Evolutionary conservation across 2,797 vertebrate genomes (phyloP), one percentile per base, ranked within the genome.

Genomic region (Mormyrus hasselquistii): DNA sequence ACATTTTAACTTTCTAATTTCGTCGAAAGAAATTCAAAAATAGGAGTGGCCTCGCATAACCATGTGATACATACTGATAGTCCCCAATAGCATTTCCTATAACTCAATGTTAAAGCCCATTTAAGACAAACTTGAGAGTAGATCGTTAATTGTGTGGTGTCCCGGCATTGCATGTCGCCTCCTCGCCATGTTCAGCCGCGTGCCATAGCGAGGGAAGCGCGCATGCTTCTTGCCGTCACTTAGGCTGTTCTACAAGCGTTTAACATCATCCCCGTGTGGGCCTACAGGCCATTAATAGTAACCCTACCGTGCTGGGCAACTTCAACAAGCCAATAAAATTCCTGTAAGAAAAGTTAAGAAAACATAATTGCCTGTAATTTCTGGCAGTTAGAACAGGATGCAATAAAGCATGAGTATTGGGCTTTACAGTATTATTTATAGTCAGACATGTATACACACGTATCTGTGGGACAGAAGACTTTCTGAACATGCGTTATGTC

Each of bases 241-340:
- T 84, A 22, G 57, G n/a, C 57, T 59, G 57, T 52, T 79, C 34
- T n/a, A 79, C 73, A 79, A 79, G 82, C 49, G 25, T 90, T 92
- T 92, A 93, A 93, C 93, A 89, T 92, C 93, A 92, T 94, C 91
- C 90, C 89, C 19, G 92, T 92, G 93, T 93, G 93, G 91, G 90
- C 92, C 91, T 22, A 93, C 87, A 89, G 91, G 90, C 90, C 90
- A 88, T 89, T 59, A 93, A 91, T 34, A 76, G 92, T 92, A 93
- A 93, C 92, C 92, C 92, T 91, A 91, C 91, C 90, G 87, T 90
- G 90, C 88, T 91, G 55, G 89, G 90, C 44, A 89, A 88, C 92
- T 93, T 92, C 93, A 94, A 94, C 92, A 89, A 93, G 93, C 92
- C 91, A 94, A 92, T 94, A 94, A 95, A 95, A 91, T 94, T 91